Base-by-base conservation (phyloP, 2,888 invertebrate genomes). In the Asteroscopus sphinx region DNA sequence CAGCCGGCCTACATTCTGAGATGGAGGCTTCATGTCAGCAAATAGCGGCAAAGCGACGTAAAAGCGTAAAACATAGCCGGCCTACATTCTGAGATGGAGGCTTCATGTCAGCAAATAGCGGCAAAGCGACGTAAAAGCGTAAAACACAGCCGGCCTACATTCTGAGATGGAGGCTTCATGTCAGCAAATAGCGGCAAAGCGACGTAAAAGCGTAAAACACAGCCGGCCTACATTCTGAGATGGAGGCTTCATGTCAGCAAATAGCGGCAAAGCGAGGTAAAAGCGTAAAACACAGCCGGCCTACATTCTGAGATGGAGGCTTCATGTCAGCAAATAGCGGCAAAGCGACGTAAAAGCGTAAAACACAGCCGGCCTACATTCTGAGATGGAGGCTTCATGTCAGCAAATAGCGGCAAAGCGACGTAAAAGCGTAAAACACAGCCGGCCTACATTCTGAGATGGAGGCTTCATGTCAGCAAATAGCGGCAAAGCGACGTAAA, bases 351-450 rank as follows among this genome's bases (percentile, higher is more conserved):
- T n/a, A n/a, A n/a, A n/a, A n/a, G n/a, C n/a, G n/a, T n/a, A n/a
- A n/a, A 68, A 37, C 47, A 45, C 37, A 33, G 41, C 32, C 48
- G 61, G 16, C 59, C 59, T 71, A 68, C 58, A 61, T 71, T 66
- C 33, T 11, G 40, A 39, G 45, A 52, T 33, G 26, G 26, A 53
- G 16, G 52, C 51, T 51, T 48, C 47, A 56, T 47, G 33, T 0
- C 2, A 28, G 30, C 36, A 54, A 66, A 67, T 55, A 44, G 37
- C 45, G 36, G 41, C 37, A 54, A 70, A 68, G n/a, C n/a, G n/a
- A n/a, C n/a, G n/a, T n/a, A n/a, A n/a, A n/a, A n/a, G n/a, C n/a
- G n/a, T n/a, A n/a, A n/a, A 68, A 37, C 47, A 45, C 37, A 33
- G 41, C 32, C 48, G 61, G 16, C 59, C 59, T 71, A 68, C 58